Percentiles rank a stretch among this genome's conserved stretches.
Conservation (phyloP, 64 coral and sea anemone species). For the Cladopsammia gracilis region DNA sequence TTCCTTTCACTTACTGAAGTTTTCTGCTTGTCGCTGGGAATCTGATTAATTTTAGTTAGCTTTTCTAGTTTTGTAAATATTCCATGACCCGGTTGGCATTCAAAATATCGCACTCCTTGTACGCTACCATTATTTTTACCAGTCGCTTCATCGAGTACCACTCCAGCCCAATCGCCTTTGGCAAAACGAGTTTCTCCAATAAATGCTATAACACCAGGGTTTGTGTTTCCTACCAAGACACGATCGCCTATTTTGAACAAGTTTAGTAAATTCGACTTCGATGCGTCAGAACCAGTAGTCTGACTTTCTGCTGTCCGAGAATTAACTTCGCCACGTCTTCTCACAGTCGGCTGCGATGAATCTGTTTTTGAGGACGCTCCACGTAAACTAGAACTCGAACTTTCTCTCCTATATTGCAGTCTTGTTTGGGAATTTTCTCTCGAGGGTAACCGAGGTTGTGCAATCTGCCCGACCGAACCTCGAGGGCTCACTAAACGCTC, state of each 20-base stretch:
- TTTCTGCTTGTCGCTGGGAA: constrained; percentile 29
- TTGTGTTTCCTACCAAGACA: constrained; percentile 91
- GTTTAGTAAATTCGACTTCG: constrained; percentile 58
- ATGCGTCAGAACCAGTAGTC: neutral
- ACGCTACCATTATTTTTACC: constrained; percentile 99
- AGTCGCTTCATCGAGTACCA: constrained; percentile 85
- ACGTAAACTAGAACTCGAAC: constrained; percentile 86
- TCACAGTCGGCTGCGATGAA: constrained; percentile 41
- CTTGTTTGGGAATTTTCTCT: constrained; percentile 77
- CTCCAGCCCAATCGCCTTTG: constrained; percentile 97
- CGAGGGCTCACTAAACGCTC: constrained; percentile 50
- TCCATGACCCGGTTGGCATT: constrained; percentile 81
- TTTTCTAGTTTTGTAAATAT: constrained; percentile 96
- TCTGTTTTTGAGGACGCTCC: constrained; percentile 78
- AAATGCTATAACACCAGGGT: constrained; percentile 92
- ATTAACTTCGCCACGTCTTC: constrained; percentile 67
- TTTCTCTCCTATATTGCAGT: constrained; percentile 83
- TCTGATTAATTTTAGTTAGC: constrained; percentile 85
- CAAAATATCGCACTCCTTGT: constrained; percentile 92
- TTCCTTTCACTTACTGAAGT: constrained; percentile 30
- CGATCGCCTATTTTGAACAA: constrained; percentile 95
- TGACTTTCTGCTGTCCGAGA: constrained; percentile 44
- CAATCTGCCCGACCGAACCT: constrained; percentile 32
- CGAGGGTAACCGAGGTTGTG: constrained; percentile 58
- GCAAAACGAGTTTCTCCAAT: constrained; percentile 97